Evolutionary conservation across 2,888 invertebrate genomes (phyloP), one percentile per base, ranked within the genome.

Genomic region (Trachelus troglodyta): DNA sequence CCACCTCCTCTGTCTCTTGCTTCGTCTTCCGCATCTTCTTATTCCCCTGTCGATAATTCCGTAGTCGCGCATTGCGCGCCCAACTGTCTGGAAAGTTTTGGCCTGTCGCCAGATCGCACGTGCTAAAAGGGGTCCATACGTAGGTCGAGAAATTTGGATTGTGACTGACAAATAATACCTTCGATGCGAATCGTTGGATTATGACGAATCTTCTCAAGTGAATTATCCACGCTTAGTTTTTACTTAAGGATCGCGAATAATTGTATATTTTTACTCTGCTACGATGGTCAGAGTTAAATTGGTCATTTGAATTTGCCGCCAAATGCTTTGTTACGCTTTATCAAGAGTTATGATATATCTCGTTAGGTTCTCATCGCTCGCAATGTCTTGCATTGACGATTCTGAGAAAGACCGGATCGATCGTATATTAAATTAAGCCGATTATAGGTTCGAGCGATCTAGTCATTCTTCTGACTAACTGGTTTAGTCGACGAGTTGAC

Each of bases 61-160:
- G 73, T 79, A 30, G 40, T 75, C 31, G 69, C 69, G 12, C 23
- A 40, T 68, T 35, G 76, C 74, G 88, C 88, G 90, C 88, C 89
- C 88, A 90, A 90, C 90, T 87, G 90, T 90, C 90, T 90, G 88
- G 87, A 89, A 89, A 90, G 86, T 88, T 90, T 89, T 90, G 90
- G 90, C 87, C 76, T 75, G 31, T 71, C 23, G 87, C 90, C 90
- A 90, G 87, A 83, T 79, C 78, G 83, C 69, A 69, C 76, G 76
- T 71, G 71, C 23, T 12, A 71, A 71, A 71, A 31, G 31, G 11
- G 15, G 12, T 40, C 56, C 56, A 56, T 56, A 56, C 23, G 56
- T 23, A 6, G 23, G 23, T 56, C 15, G 23, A 23, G 9, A 56
- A 56, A 56, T 56, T 56, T 23, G 6, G 9, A 23, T 15, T 6